Evolutionary conservation across 2,797 vertebrate species (phyloP).

Genomic region (Echeneis naucrates): DNA sequence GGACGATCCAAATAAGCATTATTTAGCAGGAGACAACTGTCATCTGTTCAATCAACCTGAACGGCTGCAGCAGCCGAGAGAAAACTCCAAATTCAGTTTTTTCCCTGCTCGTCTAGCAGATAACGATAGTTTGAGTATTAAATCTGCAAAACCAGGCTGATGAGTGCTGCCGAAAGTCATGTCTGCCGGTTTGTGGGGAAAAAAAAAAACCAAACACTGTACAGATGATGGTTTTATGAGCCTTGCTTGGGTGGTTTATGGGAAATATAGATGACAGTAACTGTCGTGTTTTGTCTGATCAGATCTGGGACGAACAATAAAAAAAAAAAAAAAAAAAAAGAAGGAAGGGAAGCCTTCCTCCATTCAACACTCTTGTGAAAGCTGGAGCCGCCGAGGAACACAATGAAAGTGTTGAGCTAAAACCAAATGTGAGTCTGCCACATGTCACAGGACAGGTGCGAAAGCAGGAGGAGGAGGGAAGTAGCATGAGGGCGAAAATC

Average conservation of each 20-base stretch:
- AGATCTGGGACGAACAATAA: not conserved
- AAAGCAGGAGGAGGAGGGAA: conserved; percentile 46
- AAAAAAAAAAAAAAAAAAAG: not conserved
- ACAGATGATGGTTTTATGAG: conserved; percentile 24
- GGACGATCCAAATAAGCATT: conserved; percentile 52
- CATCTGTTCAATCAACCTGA: conserved; percentile 71
- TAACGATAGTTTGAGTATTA: conserved; percentile 39
- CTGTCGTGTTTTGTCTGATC: conserved; percentile 16
- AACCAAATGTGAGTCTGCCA: conserved; percentile 47
- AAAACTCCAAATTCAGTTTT: conserved; percentile 29
- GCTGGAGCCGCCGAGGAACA: conserved; percentile 25
- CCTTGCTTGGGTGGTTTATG: conserved; percentile 17
- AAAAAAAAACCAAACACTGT: conserved; percentile 54
- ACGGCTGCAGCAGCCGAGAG: conserved; percentile 53
- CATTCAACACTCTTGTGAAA: conserved; percentile 19
- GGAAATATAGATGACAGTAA: conserved; percentile 29
- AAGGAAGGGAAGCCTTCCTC: not conserved
- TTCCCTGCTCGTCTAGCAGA: conserved; percentile 37
- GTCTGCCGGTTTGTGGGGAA: conserved; percentile 18
- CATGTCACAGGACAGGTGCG: conserved; percentile 53
- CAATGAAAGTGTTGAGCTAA: conserved; percentile 26
- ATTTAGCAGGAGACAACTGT: conserved; percentile 68
- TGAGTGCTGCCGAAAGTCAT: conserved; percentile 15
- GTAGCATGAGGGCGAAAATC: conserved; percentile 41
- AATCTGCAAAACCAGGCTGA: conserved; percentile 27